These are phyloP conservation scores for Mastomys coucha DNA, from an alignment of 2,113 vertebrate species.

Conservation along the genomic window DNA sequence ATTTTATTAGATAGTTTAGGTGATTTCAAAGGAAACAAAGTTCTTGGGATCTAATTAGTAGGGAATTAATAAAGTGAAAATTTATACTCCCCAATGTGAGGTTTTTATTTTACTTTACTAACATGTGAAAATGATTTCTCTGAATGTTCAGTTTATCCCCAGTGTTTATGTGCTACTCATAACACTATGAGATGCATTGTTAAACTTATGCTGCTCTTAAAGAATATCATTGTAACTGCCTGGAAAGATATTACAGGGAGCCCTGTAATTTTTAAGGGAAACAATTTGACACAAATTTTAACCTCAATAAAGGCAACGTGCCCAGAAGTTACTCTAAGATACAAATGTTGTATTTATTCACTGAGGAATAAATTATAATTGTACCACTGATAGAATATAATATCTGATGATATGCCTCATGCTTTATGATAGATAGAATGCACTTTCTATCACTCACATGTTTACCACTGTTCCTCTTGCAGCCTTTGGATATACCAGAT, in stretches of 20 bases:
- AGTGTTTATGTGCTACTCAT: background rate
- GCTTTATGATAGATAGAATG: background rate
- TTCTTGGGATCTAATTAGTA: constrained; percentile 24
- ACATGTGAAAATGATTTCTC: background rate
- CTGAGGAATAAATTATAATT: background rate
- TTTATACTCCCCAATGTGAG: background rate
- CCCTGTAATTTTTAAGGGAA: background rate
- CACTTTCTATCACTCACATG: fast-evolving
- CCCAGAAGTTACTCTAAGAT: background rate
- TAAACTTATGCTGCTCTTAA: background rate
- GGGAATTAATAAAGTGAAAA: background rate
- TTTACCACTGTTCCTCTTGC: constrained; percentile 69
- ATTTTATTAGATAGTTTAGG: constrained; percentile 29
- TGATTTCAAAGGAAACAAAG: constrained; percentile 45
- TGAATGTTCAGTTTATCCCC: background rate
- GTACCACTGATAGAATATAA: background rate
- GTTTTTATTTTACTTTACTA: constrained; percentile 8
- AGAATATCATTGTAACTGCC: background rate
- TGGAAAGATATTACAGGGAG: background rate
- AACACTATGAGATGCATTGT: background rate
- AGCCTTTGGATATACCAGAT: constrained; percentile 94
- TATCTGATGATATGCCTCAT: background rate
- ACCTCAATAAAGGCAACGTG: background rate
- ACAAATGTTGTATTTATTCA: background rate
- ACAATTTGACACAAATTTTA: background rate